Evolutionary conservation across 2,113 vertebrate genomes (phyloP), one percentile per base, ranked within the genome.

Genomic region (Mobula birostris): DNA sequence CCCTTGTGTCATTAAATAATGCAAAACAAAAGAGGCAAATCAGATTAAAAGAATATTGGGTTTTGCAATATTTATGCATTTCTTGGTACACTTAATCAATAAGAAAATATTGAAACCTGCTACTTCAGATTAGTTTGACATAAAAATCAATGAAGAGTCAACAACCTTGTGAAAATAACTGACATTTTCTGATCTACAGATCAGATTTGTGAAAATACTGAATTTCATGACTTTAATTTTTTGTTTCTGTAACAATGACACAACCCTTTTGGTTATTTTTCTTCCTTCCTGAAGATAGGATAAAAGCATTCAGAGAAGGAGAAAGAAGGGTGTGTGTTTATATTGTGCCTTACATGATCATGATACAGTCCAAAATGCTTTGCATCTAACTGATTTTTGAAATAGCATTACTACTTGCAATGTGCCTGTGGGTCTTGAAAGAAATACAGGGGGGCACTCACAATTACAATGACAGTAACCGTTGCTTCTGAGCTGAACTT

Each of bases 61-160:
- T 36, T 32, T 19, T 90, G 61, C 61, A 90, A 17, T 66, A 29
- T 5, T 29, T 83, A 8, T 83, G 83, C 17, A 29, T 61, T 87
- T 66, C 61, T 27, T 88, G 7, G 85, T 32, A 15, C 14, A 15
- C 29, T 66, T 12, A 88, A 88, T n/a, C 29, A 6, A n/a, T 7
- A 90, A 48, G 40, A 56, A 66, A 66, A 88, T 9, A 66, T 32
- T 32, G 1, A 88, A 88, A 88, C 12, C 85, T 63, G 29, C 17
- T 32, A 88, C 32, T 90, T 66, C 17, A 63, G 11, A 61, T 88
- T 66, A 90, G 29, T n/a, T 68, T 68, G 85, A 90, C 29, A 66
- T 14, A 29, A 88, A 32, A 88, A 88, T 88, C 85, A 88, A 66
- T 88, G 63, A 88, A 66, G n/a, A 15, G n/a, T 29, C 61, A 90